Base-by-base conservation (phyloP, 2,113 vertebrate genomes). In the Xenus cinereus region DNA sequence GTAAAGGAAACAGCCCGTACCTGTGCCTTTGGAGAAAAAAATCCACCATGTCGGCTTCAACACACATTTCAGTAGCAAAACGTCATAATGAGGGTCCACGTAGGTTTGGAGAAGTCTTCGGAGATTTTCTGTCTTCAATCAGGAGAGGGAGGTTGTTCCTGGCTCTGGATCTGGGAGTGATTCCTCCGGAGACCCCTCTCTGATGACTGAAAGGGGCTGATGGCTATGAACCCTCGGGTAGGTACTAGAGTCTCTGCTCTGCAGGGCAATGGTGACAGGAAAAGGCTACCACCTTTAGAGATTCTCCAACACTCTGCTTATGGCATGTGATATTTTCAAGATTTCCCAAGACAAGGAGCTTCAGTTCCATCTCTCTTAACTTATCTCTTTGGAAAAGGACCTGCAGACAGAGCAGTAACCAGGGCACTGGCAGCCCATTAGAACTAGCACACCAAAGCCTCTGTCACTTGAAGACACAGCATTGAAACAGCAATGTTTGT, bases 301-400 rank as follows among this genome's bases (percentile, higher is more conserved):
- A 14, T 85, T 72, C 46, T 85, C 46, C 45, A 66, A 74, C 16
- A 76, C 23, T 50, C 41, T 56, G 15, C 16, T 63, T 69, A 68
- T 0, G 0, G 59, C 50, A 77, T 0, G 1, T 30, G 8, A 4
- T 23, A 63, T 45, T 53, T 89, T 24, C 41, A 87, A 76, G 3
- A 32, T 26, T 80, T 89, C 48, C 30, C n/a, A 62, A 81, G 91
- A 67, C 24, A 84, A 86, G 11, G 5, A 69, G 20, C 14, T 53
- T 86, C 39, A 72, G 18, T 76, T 90, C 17, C 35, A 73, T 24
- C 10, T 66, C 54, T 10, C 2, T 69, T 43, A 50, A 35, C 20
- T 39, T 48, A 9, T 33, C 20, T 75, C 53, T 56, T 60, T 80
- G 59, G 35, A 83, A 68, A 81, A 56, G 4, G 12, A 76, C 35